phyloP scores from a whole-genome alignment of 2,888 invertebrate genomes.

The Drosophila pseudotalamancana region DNA sequence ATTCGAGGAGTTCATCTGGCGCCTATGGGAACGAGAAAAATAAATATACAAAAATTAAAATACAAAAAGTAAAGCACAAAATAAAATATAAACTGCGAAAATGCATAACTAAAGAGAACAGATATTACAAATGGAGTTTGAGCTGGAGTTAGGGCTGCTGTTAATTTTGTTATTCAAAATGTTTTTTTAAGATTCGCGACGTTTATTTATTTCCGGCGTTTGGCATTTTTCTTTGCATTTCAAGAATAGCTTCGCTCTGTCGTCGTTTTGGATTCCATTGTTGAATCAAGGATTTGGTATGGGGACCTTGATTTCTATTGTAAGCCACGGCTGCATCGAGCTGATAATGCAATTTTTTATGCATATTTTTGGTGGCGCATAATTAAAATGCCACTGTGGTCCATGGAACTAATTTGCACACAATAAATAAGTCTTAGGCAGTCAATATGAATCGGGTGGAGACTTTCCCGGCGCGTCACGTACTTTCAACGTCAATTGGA shows the following conservation, averaged over 20 bases:
- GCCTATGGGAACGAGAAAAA: conserved; percentile 57
- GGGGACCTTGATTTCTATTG: conserved; percentile 62
- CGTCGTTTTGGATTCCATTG: conserved; percentile 64
- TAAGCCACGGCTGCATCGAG: conserved; percentile 50
- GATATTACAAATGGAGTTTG: conserved; percentile 30
- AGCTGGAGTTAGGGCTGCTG: conserved; percentile 51
- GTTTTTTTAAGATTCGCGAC: conserved; percentile 74
- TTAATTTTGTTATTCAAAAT: conserved; percentile 84
- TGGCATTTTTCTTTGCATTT: conserved; percentile 36
- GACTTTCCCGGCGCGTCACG: conserved; percentile 65
- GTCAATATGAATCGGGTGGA: conserved; percentile 43
- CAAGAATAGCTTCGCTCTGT: conserved; percentile 11
- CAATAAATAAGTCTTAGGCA: conserved; percentile 58
- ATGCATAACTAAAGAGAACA: conserved; percentile 69
- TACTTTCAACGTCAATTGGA: conserved; percentile 81
- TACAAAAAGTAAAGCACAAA: conserved; percentile 19
- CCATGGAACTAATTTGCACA: conserved; percentile 55
- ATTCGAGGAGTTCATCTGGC: conserved; percentile 31
- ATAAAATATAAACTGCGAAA: conserved; percentile 32
- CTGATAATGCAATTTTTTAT: conserved; percentile 55
- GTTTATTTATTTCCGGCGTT: conserved; percentile 84
- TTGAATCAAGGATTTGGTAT: conserved; percentile 30
- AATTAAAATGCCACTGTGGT: conserved; percentile 59
- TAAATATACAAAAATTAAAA: conserved; percentile 60
- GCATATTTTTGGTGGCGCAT: conserved; percentile 58